Conservation (phyloP, 2,888 invertebrate genomes). For the Drosophila mimica region DNA sequence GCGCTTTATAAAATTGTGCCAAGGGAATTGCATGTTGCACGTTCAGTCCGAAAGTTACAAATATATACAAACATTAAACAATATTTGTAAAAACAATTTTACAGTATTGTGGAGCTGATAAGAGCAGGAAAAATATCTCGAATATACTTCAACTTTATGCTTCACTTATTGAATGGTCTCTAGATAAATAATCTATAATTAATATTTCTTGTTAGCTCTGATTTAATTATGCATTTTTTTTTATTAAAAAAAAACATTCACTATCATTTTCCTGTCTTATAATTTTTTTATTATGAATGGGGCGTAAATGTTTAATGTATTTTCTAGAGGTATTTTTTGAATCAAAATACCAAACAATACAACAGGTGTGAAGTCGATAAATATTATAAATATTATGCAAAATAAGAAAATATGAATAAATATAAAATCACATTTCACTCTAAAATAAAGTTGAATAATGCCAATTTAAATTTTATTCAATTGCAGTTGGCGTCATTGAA, state of each 20-base stretch:
- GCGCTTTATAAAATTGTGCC: slow-evolving; percentile 48
- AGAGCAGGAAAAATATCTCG: neutral
- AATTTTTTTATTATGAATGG: neutral
- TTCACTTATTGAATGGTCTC: neutral
- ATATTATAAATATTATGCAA: neutral
- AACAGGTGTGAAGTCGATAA: neutral
- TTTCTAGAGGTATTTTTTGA: neutral
- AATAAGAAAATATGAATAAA: neutral
- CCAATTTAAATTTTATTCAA: neutral
- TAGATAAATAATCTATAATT: neutral
- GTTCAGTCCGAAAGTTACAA: neutral
- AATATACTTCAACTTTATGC: neutral
- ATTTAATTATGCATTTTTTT: neutral
- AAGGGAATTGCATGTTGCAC: slow-evolving; percentile 33
- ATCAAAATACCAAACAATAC: neutral
- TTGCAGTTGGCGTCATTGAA: neutral
- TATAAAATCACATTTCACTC: neutral
- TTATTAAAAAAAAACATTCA: neutral
- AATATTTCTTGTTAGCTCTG: neutral
- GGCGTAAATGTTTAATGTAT: neutral
- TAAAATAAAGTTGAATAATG: neutral
- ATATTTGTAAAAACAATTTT: neutral
- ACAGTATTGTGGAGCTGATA: neutral
- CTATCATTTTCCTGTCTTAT: neutral
- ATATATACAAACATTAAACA: neutral